These are phyloP conservation scores for Serrognathus titanus DNA, from an alignment of 2,888 invertebrate species.

Conservation along the genomic window DNA sequence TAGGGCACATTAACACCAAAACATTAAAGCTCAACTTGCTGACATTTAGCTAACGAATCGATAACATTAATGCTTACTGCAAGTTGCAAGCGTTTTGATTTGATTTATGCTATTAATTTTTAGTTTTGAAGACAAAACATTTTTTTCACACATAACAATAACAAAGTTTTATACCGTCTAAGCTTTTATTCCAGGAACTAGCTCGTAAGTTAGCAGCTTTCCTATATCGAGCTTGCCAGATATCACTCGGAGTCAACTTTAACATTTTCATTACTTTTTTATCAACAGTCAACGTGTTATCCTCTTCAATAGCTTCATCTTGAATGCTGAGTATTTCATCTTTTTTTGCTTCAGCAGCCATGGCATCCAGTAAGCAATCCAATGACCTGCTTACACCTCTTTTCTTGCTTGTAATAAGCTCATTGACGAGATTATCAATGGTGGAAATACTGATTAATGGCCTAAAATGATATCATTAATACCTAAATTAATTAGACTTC, in stretches of 20 bases:
- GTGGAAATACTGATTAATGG: conserved; percentile 28
- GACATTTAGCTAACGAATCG: no score
- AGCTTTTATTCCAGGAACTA: no score
- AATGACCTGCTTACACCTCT: conserved; percentile 28
- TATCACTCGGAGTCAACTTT: conserved; percentile 25
- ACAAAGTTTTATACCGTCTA: no score
- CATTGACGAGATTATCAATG: conserved; percentile 28
- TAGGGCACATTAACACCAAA: no score
- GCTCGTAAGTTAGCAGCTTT: neutral
- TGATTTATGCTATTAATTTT: no score
- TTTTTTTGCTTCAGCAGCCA: conserved; percentile 27
- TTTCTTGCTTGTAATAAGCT: conserved; percentile 18
- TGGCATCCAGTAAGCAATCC: conserved; percentile 29
- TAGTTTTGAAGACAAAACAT: no score
- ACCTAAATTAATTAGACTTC: neutral
- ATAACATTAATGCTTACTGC: no score
- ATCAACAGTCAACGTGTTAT: conserved; percentile 10
- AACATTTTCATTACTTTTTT: conserved; percentile 25
- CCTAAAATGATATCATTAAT: conserved; percentile 10
- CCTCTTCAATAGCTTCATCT: conserved; percentile 14
- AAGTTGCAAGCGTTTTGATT: no score
- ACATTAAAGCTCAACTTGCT: no score
- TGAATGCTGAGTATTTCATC: conserved; percentile 22
- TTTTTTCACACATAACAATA: no score
- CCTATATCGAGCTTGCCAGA: conserved; percentile 6